A percentile compares a stretch with the other conserved stretches of the same genome.
These are phyloP conservation scores for Sander lucioperca DNA, from an alignment of 2,113 vertebrate species.

Conservation along the genomic window DNA sequence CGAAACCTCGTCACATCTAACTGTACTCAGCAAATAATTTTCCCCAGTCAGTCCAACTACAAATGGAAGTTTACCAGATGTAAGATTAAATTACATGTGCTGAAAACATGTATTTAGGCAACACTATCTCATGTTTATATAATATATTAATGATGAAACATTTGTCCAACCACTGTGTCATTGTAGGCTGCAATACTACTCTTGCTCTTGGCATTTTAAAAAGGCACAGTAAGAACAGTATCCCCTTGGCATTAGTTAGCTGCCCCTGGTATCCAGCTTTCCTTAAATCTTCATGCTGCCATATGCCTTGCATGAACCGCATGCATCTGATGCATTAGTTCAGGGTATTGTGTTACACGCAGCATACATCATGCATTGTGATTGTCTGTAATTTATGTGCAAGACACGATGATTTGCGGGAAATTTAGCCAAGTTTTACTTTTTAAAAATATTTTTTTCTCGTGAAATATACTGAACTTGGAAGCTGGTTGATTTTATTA, in stretches of 20 bases:
- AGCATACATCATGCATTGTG: constrained; percentile 45
- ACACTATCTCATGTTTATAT: constrained; percentile 32
- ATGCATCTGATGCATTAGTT: constrained; percentile 73
- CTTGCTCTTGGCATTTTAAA: constrained; percentile 32
- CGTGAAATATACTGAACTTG: constrained; percentile 19
- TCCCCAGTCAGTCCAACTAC: constrained; percentile 3
- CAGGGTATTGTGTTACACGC: constrained; percentile 72
- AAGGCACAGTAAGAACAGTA: constrained; percentile 32
- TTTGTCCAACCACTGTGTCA: constrained; percentile 35
- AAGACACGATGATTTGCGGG: constrained; percentile 33
- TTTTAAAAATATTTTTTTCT: not conserved
- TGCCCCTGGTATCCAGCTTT: constrained; percentile 27
- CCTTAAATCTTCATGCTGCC: constrained; percentile 48
- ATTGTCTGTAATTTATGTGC: constrained; percentile 55
- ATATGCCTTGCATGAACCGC: constrained; percentile 49
- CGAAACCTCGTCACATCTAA: not conserved
- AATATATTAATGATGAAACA: constrained; percentile 54
- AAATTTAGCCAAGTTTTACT: constrained; percentile 13
- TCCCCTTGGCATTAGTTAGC: constrained; percentile 37
- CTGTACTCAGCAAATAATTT: not conserved
- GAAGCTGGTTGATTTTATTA: constrained; percentile 31
- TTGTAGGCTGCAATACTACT: constrained; percentile 44
- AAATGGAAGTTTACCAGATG: constrained; percentile 17
- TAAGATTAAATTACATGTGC: constrained; percentile 42
- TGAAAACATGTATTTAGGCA: constrained; percentile 45